These are phyloP conservation scores for Enteromius fasciolatus DNA, from an alignment of 2,797 vertebrate species.

Conservation along the genomic window DNA sequence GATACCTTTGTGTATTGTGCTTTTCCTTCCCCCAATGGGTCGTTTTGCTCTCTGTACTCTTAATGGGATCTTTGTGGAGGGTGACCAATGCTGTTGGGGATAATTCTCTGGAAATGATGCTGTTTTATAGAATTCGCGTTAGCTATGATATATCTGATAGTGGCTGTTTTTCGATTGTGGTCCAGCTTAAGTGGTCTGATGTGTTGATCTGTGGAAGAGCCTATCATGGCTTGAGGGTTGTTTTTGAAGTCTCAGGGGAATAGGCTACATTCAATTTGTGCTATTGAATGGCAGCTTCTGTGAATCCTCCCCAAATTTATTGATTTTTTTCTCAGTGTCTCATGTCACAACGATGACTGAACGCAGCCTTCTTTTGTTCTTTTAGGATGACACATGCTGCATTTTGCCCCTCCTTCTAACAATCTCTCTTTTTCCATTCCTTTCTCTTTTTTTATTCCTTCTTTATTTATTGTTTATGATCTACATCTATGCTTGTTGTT, in stretches of 20 bases:
- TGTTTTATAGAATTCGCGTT: conserved; percentile 5
- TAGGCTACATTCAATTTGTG: conserved; percentile 50
- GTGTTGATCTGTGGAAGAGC: conserved; percentile 9
- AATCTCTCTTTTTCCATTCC: background rate
- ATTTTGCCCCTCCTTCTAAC: conserved; percentile 25
- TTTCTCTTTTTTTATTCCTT: background rate
- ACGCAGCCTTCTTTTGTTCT: conserved; percentile 35
- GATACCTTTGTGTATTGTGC: conserved; percentile 11
- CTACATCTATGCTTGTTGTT: background rate
- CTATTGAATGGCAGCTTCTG: conserved; percentile 44
- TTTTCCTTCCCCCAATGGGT: background rate
- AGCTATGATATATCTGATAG: conserved; percentile 6
- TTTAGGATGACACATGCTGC: conserved; percentile 28
- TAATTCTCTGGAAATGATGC: background rate
- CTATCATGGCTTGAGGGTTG: conserved; percentile 31
- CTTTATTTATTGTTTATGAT: background rate
- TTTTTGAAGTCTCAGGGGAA: conserved; percentile 37
- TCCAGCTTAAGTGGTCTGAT: conserved; percentile 14
- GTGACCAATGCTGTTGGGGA: background rate
- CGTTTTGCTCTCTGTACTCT: background rate
- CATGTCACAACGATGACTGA: conserved; percentile 39
- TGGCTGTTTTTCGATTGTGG: background rate
- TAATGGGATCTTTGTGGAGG: background rate
- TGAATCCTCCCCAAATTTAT: conserved; percentile 42
- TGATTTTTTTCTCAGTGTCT: conserved; percentile 40